phyloP scores from a whole-genome alignment of 2,888 invertebrate species.

The Mesoligia furuncula region DNA sequence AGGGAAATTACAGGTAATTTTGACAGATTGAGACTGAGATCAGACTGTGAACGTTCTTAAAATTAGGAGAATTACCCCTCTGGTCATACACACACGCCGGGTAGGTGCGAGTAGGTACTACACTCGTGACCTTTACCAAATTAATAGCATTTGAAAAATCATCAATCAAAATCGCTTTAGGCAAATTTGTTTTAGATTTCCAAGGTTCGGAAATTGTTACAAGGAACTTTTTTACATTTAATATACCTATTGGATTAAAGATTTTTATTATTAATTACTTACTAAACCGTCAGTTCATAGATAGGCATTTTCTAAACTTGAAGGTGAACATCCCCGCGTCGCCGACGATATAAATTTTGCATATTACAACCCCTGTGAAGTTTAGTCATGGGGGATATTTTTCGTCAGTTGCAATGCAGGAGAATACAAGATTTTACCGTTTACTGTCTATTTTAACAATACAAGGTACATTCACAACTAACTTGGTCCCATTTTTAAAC shows the following conservation, averaged over 20 bases:
- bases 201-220: neutral
- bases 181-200: neutral
- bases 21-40: too few relatives aligned
- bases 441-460: neutral
- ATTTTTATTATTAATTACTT: too few relatives aligned
- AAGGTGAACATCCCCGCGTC: neutral
- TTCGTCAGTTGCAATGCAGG: neutral
- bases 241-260: too few relatives aligned
- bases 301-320: neutral
- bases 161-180: neutral
- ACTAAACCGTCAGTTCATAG: neutral
- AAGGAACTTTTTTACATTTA: too few relatives aligned
- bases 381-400: neutral
- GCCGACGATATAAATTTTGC: neutral
- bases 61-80: too few relatives aligned
- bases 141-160: neutral
- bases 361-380: slow-evolving; percentile 19
- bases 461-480: neutral
- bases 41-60: too few relatives aligned
- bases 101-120: neutral
- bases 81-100: neutral
- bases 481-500: neutral
- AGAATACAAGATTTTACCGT: neutral
- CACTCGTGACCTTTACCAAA: neutral
- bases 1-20: too few relatives aligned